A percentile compares a stretch with the other conserved stretches of the same genome.
Conservation (phyloP, 2,113 vertebrate species). For the Columbina picui region DNA sequence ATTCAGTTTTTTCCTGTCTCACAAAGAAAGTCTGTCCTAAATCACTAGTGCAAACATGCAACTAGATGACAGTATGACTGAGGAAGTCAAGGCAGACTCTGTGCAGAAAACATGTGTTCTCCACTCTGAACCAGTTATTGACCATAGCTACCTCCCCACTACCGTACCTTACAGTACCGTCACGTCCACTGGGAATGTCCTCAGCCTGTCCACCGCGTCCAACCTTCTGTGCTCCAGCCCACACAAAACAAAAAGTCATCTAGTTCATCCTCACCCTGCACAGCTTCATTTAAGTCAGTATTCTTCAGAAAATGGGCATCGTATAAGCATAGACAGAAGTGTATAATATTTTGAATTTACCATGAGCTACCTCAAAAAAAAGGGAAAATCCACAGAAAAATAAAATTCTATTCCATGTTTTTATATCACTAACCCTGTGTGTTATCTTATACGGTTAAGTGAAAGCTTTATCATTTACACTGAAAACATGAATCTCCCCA, state of each 20-base stretch:
- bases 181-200: background rate
- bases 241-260: background rate
- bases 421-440: background rate
- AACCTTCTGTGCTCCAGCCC: background rate
- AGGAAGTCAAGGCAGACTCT: background rate
- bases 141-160: background rate
- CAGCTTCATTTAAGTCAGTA: background rate
- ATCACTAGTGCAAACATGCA: background rate
- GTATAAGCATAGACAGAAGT: background rate
- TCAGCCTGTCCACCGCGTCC: background rate
- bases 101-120: background rate
- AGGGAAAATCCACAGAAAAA: background rate
- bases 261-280: background rate
- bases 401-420: background rate
- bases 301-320: background rate
- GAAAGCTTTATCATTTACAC: background rate
- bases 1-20: background rate
- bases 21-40: background rate
- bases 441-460: background rate
- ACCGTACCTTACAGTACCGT: rapidly evolving
- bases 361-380: background rate
- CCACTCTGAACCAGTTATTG: background rate
- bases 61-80: background rate
- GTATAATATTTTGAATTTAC: background rate
- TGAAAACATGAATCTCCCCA: background rate